These are phyloP conservation scores for Apotomis turbidana DNA, from an alignment of 2,888 invertebrate genomes.

Conservation along the genomic window DNA sequence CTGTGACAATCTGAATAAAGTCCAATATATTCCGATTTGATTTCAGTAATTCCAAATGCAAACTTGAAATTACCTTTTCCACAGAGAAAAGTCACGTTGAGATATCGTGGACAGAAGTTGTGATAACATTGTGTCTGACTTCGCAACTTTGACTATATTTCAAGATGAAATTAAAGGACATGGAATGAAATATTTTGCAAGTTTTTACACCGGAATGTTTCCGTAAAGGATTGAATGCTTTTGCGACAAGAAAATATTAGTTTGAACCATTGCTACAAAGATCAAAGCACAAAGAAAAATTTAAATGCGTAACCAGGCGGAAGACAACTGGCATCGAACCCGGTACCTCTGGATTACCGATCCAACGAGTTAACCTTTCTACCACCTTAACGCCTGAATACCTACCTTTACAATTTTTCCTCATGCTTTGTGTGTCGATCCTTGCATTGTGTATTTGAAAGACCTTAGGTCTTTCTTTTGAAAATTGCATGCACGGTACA, in stretches of 20 bases:
- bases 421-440: too few relatives aligned
- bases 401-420: too few relatives aligned
- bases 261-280: background rate
- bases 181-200: background rate
- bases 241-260: too few relatives aligned
- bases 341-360: too few relatives aligned
- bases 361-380: too few relatives aligned
- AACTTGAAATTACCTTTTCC: slow-evolving; percentile 20
- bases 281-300: too few relatives aligned
- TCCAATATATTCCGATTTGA: background rate
- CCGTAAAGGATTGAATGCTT: background rate
- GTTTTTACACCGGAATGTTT: slow-evolving; percentile 3
- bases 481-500: too few relatives aligned
- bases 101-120: slow-evolving; percentile 2
- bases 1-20: background rate
- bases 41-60: background rate
- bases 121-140: slow-evolving; percentile 2
- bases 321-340: too few relatives aligned
- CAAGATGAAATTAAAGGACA: slow-evolving; percentile 18
- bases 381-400: too few relatives aligned
- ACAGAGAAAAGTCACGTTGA: background rate
- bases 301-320: too few relatives aligned
- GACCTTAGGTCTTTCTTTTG: too few relatives aligned
- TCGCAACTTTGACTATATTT: slow-evolving; percentile 9
- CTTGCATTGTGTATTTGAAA: too few relatives aligned